A percentile compares a stretch with the other conserved stretches of the same genome.
These are phyloP conservation scores for Syngnathoides biaculeatus DNA, from an alignment of 2,113 vertebrate species.

Conservation along the genomic window DNA sequence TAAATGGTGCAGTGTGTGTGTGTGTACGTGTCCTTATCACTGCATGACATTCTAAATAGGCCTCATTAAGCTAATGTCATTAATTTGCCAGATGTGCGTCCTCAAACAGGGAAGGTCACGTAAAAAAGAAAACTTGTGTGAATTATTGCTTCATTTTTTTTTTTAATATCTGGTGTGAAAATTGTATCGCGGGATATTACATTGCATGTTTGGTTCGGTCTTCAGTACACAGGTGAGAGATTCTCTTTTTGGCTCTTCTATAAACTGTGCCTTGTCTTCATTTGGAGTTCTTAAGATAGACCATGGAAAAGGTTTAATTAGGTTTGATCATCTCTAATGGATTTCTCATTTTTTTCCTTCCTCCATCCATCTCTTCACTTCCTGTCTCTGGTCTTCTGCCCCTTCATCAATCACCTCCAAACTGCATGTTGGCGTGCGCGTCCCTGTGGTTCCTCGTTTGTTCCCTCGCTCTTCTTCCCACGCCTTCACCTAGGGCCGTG, in stretches of 20 bases:
- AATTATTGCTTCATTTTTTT: slow-evolving; percentile 42
- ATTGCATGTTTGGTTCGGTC: slow-evolving; percentile 3
- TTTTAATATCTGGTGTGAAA: slow-evolving; percentile 24
- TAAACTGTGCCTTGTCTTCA: background rate
- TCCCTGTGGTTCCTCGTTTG: background rate
- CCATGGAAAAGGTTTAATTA: slow-evolving; percentile 7
- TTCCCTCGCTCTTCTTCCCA: background rate
- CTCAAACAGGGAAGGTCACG: slow-evolving; percentile 57
- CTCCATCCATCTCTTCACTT: slow-evolving; percentile 11
- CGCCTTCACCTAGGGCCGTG: slow-evolving; percentile 78
- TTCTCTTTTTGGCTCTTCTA: background rate
- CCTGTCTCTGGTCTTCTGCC: background rate
- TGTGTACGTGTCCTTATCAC: slow-evolving; percentile 46
- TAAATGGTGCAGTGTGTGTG: slow-evolving; percentile 22
- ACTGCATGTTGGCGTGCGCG: background rate
- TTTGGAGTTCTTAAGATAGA: background rate
- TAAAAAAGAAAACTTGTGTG: slow-evolving; percentile 37
- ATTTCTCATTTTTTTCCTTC: background rate
- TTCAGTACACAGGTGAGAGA: background rate
- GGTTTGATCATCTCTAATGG: slow-evolving; percentile 25
- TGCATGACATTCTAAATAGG: slow-evolving; percentile 62
- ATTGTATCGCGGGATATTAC: background rate
- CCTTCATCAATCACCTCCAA: slow-evolving; percentile 18
- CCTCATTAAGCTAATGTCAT: slow-evolving; percentile 70
- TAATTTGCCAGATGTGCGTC: slow-evolving; percentile 67